Evolutionary conservation across 1,140 invertebrate genomes (phyloP), one percentile per base, ranked within the genome.

Genomic region (Cecropterus lyciades): DNA sequence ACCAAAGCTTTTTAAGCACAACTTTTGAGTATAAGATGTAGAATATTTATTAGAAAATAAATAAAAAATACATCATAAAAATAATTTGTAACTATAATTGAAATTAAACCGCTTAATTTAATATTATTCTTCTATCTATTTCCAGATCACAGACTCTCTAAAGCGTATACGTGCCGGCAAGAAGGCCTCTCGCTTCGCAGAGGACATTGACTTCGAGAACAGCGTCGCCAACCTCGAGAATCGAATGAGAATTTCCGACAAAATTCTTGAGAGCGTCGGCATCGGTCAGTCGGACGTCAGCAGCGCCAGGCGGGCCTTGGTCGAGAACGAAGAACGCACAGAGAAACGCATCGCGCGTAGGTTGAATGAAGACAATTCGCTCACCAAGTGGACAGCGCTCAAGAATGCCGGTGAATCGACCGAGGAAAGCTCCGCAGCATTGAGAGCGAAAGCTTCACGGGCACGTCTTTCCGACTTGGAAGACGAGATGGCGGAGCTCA

Each of bases 401-500:
- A 90, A 89, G 57, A 78, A 75, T 15, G 71, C 74, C 2, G 91
- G 92, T 6, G 30, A 33, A 33, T 7, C 9, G 30, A 33, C 0
- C 9, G 85, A 89, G 0, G 88, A 89, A 62, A 87, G 75, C 52
- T 82, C 87, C 14, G 89, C 92, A 1, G 84, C 79, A 5, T 82
- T 87, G 49, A 66, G 88, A 33, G 87, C 85, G 15, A 88, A 88
- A 53, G 86, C 73, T 0, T 85, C 93, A 7, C 86, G 93, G 42
- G 93, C 94, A 3, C 92, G 94, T 42, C 77, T 95, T 15, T 85
- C 87, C 7, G 94, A 95, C 64, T 81, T 95, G 46, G 94, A 95
- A 71, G 93, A 94, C 53, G 94, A 95, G 80, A 94, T 94, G 91
- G 87, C 92, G 11, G 93, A 93, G 56, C 77, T 95, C 51, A 92